These are phyloP conservation scores for Phyllotis vaccarum DNA, from an alignment of 2,797 vertebrate species.

Conservation along the genomic window DNA sequence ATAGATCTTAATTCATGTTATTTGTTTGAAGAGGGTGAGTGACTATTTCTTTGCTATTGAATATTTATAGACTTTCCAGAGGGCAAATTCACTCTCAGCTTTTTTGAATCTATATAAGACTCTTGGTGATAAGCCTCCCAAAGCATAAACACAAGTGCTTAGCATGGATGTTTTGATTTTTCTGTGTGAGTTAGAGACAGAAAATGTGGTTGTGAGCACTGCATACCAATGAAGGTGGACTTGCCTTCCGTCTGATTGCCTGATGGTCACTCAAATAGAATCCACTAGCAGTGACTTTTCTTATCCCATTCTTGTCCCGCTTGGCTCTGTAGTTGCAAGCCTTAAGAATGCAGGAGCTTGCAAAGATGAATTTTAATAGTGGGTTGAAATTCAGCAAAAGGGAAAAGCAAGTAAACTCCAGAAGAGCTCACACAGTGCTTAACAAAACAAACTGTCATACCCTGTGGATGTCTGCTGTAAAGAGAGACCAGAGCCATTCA, in stretches of 20 bases:
- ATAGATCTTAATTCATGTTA: slow-evolving; percentile 21
- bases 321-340: not conserved
- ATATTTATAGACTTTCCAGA: slow-evolving; percentile 52
- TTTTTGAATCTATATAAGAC: slow-evolving; percentile 56
- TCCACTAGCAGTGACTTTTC: not conserved
- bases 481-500: not conserved
- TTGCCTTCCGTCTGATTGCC: not conserved
- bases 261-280: slow-evolving; percentile 38
- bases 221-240: slow-evolving; percentile 17
- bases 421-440: not conserved
- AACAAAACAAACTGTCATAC: not conserved
- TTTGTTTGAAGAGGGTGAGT: not conserved
- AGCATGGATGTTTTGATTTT: slow-evolving; percentile 49
- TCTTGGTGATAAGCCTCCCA: slow-evolving; percentile 22
- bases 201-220: not conserved
- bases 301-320: not conserved
- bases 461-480: not conserved
- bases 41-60: slow-evolving; percentile 38
- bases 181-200: slow-evolving; percentile 11
- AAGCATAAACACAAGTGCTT: slow-evolving; percentile 2
- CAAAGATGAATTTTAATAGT: slow-evolving; percentile 52
- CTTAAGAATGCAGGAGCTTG: slow-evolving; percentile 36
- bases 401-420: slow-evolving; percentile 28
- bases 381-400: slow-evolving; percentile 47
- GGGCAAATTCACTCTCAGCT: slow-evolving; percentile 1